Percentiles rank a stretch among this genome's conserved stretches.
These are phyloP conservation scores for Bruchidius siliquastri DNA, from an alignment of 2,888 invertebrate genomes.

Conservation along the genomic window DNA sequence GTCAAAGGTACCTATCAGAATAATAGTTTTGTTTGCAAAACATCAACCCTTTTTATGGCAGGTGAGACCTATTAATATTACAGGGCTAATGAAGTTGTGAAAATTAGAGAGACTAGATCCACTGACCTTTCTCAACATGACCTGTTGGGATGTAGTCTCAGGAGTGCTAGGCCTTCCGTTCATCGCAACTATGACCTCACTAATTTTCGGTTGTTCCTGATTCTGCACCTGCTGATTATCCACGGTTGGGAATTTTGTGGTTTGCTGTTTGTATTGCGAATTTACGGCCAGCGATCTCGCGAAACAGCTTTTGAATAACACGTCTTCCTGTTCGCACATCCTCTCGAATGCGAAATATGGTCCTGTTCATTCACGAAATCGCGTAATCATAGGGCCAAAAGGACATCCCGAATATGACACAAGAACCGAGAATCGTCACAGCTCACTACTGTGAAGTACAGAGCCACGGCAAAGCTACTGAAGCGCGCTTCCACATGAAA, in stretches of 20 bases:
- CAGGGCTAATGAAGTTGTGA: too few relatives aligned
- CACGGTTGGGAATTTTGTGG: neutral
- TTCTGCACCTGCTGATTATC: constrained; percentile 7
- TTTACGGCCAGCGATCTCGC: constrained; percentile 44
- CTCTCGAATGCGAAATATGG: neutral
- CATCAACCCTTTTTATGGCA: too few relatives aligned
- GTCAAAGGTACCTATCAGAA: too few relatives aligned
- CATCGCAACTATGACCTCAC: neutral
- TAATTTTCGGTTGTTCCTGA: constrained; percentile 4
- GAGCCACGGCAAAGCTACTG: neutral
- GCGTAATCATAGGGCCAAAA: neutral
- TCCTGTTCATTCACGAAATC: neutral
- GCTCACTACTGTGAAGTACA: neutral
- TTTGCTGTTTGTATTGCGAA: constrained; percentile 37
- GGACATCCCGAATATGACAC: neutral
- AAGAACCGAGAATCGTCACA: neutral
- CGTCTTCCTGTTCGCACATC: constrained; percentile 33
- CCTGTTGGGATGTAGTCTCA: constrained; percentile 6
- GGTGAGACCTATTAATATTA: too few relatives aligned
- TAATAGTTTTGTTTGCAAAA: too few relatives aligned
- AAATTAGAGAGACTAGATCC: neutral
- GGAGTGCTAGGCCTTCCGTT: neutral
- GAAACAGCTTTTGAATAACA: constrained; percentile 43
- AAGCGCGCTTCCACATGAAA: neutral
- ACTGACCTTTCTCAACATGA: constrained; percentile 29